Evolutionary conservation across 2,888 invertebrate genomes (phyloP).

Genomic region (Dinocampus coccinellae): DNA sequence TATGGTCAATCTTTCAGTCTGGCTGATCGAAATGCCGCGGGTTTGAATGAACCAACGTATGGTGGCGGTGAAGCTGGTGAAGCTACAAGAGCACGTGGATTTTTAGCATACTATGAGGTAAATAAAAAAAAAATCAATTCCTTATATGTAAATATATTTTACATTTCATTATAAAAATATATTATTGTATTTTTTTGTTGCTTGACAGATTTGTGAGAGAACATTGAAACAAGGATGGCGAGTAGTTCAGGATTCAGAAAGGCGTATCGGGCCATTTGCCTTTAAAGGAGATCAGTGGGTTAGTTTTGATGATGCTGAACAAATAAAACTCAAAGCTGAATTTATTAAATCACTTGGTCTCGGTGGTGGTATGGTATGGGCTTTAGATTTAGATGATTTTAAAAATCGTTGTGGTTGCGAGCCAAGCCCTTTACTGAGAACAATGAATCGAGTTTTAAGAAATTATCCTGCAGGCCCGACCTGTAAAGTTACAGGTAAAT

Average conservation of each 20-base stretch:
- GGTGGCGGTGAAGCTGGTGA: conserved; percentile 93
- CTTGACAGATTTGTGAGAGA: conserved; percentile 82
- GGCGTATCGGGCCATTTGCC: conserved; percentile 91
- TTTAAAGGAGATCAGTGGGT: conserved; percentile 91
- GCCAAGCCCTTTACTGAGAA: conserved; percentile 82
- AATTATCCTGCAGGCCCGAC: conserved; percentile 77
- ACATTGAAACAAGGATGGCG: conserved; percentile 83
- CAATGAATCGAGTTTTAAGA: conserved; percentile 84
- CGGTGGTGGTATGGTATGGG: conserved; percentile 92
- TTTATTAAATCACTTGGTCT: conserved; percentile 84
- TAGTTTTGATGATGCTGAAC: conserved; percentile 89
- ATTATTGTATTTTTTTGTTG: conserved; percentile 4
- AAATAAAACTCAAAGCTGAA: conserved; percentile 86
- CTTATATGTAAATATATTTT: no score
- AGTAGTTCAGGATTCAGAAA: conserved; percentile 82
- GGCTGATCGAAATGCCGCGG: conserved; percentile 74
- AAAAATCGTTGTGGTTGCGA: conserved; percentile 86
- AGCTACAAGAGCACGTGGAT: conserved; percentile 88
- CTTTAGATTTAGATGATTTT: conserved; percentile 89
- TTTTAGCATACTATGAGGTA: conserved; percentile 90
- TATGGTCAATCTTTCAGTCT: conserved; percentile 91
- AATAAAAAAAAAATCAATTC: not conserved
- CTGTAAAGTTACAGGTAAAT: conserved; percentile 71
- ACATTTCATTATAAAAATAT: not conserved
- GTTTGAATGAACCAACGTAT: conserved; percentile 83